Conservation (phyloP, 2,888 invertebrate genomes). For the Trichacis sp. region DNA sequence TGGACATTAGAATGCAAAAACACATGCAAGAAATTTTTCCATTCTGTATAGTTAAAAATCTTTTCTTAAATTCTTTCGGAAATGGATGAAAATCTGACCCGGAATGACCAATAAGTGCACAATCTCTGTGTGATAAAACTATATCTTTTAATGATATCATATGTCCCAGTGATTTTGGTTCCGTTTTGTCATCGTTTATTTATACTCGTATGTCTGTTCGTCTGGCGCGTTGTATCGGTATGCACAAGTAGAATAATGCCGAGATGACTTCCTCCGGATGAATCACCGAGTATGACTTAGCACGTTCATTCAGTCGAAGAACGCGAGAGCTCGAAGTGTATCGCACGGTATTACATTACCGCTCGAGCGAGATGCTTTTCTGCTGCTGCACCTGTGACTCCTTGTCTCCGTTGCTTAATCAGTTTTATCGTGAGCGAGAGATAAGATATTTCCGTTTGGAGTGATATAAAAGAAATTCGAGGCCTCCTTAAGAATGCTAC, state of each 20-base stretch:
- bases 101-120: too few relatives aligned
- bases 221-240: neutral
- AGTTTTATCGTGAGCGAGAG: too few relatives aligned
- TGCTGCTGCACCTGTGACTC: slow-evolving; percentile 6
- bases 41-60: too few relatives aligned
- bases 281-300: slow-evolving; percentile 6
- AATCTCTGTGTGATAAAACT: too few relatives aligned
- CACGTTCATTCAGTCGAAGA: neutral
- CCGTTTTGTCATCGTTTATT: slow-evolving; percentile 1
- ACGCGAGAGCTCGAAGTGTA: slow-evolving; percentile 12
- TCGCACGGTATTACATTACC: slow-evolving; percentile 19
- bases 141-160: too few relatives aligned
- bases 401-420: neutral
- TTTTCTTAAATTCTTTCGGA: too few relatives aligned
- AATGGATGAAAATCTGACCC: too few relatives aligned
- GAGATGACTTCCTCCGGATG: slow-evolving; percentile 10
- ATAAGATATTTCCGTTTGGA: too few relatives aligned
- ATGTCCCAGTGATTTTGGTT: neutral
- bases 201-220: neutral
- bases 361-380: slow-evolving; percentile 8
- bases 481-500: too few relatives aligned
- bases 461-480: too few relatives aligned
- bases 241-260: slow-evolving; percentile 5
- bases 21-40: too few relatives aligned
- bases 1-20: too few relatives aligned